These are phyloP conservation scores for Peribatodes rhomboidaria DNA, from an alignment of 2,888 invertebrate species.

Conservation along the genomic window DNA sequence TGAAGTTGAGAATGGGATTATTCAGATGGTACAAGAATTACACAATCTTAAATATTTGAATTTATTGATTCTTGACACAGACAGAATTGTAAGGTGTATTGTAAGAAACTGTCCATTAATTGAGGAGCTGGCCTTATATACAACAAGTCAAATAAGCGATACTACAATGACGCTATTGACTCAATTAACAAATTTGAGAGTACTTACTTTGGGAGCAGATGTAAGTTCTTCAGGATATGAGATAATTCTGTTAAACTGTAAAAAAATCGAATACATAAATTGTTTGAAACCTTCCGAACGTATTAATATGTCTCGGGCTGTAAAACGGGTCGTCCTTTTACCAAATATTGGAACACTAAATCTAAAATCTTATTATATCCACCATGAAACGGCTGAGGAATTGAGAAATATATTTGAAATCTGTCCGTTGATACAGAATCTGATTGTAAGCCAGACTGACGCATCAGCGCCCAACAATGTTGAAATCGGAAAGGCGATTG, in stretches of 20 bases:
- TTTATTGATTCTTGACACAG: constrained; percentile 91
- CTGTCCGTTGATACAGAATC: too few species aligned
- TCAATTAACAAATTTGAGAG: constrained; percentile 85
- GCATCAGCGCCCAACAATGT: too few species aligned
- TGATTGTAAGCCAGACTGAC: constrained; percentile 70
- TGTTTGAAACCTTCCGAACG: too few species aligned
- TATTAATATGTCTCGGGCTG: too few species aligned
- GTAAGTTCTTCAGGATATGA: constrained; percentile 88
- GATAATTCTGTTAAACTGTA: constrained; percentile 87
- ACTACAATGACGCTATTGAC: constrained; percentile 87
- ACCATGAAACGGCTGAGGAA: too few species aligned
- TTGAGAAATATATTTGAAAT: too few species aligned
- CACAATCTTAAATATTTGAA: constrained; percentile 87
- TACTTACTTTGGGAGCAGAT: constrained; percentile 89
- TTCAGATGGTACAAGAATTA: constrained; percentile 87
- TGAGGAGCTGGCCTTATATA: constrained; percentile 88
- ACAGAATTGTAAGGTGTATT: constrained; percentile 88
- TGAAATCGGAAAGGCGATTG: constrained; percentile 82
- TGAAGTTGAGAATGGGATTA: constrained; percentile 67
- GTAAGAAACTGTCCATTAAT: constrained; percentile 84
- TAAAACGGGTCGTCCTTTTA: constrained; percentile 60
- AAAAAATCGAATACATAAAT: constrained; percentile 88
- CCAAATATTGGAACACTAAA: too few species aligned
- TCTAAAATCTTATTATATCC: too few species aligned
- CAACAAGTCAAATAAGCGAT: constrained; percentile 89